A percentile compares a stretch with the other conserved stretches of the same genome.
Conservation (phyloP, 2,797 vertebrate species). For the Rhinogobio ventralis region DNA sequence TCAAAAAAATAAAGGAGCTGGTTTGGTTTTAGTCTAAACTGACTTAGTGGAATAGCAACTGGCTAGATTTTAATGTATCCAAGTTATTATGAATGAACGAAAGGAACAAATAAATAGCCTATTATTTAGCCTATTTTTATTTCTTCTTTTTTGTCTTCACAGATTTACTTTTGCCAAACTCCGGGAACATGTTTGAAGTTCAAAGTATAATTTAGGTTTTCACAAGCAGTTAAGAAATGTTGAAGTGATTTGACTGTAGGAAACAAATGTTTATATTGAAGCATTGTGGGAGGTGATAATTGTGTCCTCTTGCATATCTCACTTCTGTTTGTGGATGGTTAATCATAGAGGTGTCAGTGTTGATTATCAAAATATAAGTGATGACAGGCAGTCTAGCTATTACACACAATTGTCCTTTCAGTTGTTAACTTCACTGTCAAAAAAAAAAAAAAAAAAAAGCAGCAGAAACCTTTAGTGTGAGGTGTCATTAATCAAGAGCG, state of each 20-base stretch:
- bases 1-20: not conserved
- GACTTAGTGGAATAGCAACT: not conserved
- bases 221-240: constrained; percentile 11
- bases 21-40: constrained; percentile 69
- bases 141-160: not conserved
- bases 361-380: constrained; percentile 45
- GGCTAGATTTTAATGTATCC: not conserved
- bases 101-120: not conserved
- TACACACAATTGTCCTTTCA: constrained; percentile 27
- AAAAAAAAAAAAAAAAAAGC: constrained; percentile 22
- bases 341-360: constrained; percentile 34
- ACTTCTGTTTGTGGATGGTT: constrained; percentile 44
- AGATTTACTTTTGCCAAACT: not conserved
- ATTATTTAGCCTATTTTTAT: not conserved
- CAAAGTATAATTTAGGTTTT: constrained; percentile 29
- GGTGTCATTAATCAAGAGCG: constrained; percentile 52
- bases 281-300: constrained; percentile 48
- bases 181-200: not conserved
- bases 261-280: constrained; percentile 12
- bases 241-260: not conserved
- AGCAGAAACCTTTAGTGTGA: constrained; percentile 34
- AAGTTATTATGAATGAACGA: not conserved
- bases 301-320: constrained; percentile 29
- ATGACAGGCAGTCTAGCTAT: constrained; percentile 44
- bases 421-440: constrained; percentile 7